Evolutionary conservation across 2,888 invertebrate species (phyloP).

Genomic region (Lucinisca nassula): DNA sequence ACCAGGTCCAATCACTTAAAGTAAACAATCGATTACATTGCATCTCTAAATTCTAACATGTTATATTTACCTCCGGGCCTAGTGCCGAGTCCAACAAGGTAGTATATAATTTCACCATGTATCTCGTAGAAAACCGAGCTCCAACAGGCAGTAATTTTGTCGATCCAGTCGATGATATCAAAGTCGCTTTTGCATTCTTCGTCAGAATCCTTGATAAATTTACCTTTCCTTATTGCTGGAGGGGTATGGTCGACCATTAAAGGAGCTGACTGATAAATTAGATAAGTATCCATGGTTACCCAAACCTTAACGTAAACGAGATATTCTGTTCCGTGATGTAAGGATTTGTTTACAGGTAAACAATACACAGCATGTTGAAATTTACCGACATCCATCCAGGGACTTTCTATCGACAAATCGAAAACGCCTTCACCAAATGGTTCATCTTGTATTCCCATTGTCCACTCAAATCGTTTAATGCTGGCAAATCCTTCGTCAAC

Average conservation of each 20-base stretch:
- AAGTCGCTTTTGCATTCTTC: constrained; percentile 37
- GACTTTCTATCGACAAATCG: not conserved
- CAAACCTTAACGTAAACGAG: constrained; percentile 66
- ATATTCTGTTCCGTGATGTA: constrained; percentile 51
- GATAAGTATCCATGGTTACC: constrained; percentile 41
- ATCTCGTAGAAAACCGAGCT: constrained; percentile 50
- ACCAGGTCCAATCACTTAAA: too few relatives aligned
- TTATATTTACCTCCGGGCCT: constrained; percentile 47
- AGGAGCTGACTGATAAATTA: constrained; percentile 44
- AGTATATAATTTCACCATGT: constrained; percentile 43
- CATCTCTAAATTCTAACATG: too few relatives aligned
- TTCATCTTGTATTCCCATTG: constrained; percentile 44
- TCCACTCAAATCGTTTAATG: constrained; percentile 67
- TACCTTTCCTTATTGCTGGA: constrained; percentile 54
- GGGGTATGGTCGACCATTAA: constrained; percentile 64
- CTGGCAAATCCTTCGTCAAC: not conserved
- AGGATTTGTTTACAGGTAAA: constrained; percentile 27
- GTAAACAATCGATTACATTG: too few relatives aligned
- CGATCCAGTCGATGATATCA: constrained; percentile 54
- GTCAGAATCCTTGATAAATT: constrained; percentile 62
- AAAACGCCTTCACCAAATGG: constrained; percentile 61
- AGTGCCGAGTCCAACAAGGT: constrained; percentile 56
- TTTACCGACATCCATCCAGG: constrained; percentile 63
- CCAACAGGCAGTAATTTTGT: constrained; percentile 61
- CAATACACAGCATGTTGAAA: constrained; percentile 46